phyloP scores from a whole-genome alignment of 2,888 invertebrate genomes.

The Empis livida region DNA sequence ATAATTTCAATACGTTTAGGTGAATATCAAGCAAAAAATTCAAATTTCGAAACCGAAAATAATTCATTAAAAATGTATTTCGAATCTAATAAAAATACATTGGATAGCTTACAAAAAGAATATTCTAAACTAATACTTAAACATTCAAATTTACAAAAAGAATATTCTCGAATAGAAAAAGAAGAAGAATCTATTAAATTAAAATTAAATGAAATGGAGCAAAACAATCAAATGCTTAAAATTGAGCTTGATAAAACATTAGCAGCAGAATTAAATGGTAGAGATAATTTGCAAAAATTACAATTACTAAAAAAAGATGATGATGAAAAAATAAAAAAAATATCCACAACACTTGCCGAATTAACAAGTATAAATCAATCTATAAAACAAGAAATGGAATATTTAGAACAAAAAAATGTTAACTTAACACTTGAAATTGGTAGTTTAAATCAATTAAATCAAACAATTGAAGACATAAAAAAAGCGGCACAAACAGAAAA shows the following conservation, averaged over 20 bases:
- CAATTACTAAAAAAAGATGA: constrained; percentile 18
- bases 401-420: constrained; percentile 18
- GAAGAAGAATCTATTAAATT: constrained; percentile 15
- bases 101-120: constrained; percentile 15
- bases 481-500: constrained; percentile 8
- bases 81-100: constrained; percentile 8
- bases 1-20: constrained; percentile 11
- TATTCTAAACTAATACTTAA: constrained; percentile 14
- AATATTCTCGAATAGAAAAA: constrained; percentile 13
- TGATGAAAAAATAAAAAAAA: constrained; percentile 1
- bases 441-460: constrained; percentile 19
- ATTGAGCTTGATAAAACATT: background rate
- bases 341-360: constrained; percentile 12
- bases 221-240: background rate
- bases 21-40: constrained; percentile 17
- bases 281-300: constrained; percentile 18
- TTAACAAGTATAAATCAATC: constrained; percentile 13
- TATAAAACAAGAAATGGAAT: constrained; percentile 12
- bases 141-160: constrained; percentile 16
- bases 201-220: constrained; percentile 15
- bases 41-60: constrained; percentile 18
- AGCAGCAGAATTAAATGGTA: background rate
- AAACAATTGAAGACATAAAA: constrained; percentile 10
- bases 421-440: constrained; percentile 22
- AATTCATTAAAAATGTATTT: constrained; percentile 14